Evolutionary conservation across 1,140 invertebrate species (phyloP).

Genomic region (Globodera rostochiensis): DNA sequence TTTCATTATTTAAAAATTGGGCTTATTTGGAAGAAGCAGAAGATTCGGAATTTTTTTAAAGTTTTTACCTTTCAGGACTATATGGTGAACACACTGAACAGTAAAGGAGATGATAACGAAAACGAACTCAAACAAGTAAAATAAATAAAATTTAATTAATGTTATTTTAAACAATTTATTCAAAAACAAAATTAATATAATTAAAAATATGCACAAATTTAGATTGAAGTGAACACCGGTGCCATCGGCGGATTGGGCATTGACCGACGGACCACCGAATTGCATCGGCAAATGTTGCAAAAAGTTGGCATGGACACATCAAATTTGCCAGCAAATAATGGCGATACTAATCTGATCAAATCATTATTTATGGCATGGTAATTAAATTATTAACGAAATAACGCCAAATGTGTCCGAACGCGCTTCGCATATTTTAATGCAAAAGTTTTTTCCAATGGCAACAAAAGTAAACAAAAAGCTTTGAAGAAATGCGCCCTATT

Average conservation of each 20-base stretch:
- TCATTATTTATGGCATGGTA: slow-evolving; percentile 58
- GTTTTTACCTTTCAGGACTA: neutral
- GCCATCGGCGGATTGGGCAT: slow-evolving; percentile 90
- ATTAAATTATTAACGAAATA: neutral
- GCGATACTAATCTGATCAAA: slow-evolving; percentile 36
- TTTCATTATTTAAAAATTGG: too few relatives aligned
- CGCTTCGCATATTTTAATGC: neutral
- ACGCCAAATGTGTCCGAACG: neutral
- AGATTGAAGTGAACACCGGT: slow-evolving; percentile 95
- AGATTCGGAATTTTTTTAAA: too few relatives aligned
- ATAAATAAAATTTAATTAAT: too few relatives aligned
- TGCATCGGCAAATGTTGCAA: slow-evolving; percentile 67
- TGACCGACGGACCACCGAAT: slow-evolving; percentile 70
- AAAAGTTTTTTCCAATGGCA: too few relatives aligned
- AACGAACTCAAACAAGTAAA: slow-evolving; percentile 57
- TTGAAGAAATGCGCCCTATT: too few relatives aligned
- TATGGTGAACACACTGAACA: slow-evolving; percentile 8
- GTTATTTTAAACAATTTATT: slow-evolving; percentile 55
- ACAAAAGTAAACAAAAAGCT: too few relatives aligned
- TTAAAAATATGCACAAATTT: slow-evolving; percentile 32
- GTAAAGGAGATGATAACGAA: slow-evolving; percentile 51
- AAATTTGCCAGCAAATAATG: slow-evolving; percentile 16
- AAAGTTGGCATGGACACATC: too few relatives aligned
- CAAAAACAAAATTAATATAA: neutral
- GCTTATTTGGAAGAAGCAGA: too few relatives aligned